phyloP scores from a whole-genome alignment of 1,140 invertebrate genomes.

The Archivesica marissinica region DNA sequence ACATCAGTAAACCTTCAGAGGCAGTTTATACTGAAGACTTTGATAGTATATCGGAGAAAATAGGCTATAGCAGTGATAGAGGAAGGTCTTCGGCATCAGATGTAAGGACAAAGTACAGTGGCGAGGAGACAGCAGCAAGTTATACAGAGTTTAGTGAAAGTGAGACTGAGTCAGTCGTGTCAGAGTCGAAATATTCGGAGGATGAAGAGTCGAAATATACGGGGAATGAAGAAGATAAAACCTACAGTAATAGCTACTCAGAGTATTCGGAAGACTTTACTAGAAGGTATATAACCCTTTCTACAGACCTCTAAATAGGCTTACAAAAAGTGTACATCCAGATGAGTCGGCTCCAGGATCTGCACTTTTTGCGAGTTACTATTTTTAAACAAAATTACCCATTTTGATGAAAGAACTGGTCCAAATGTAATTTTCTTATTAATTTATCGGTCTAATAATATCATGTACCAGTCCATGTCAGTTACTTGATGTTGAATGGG shows the following conservation, averaged over 20 bases:
- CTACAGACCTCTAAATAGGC: too few species aligned
- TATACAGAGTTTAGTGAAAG: conserved; percentile 68
- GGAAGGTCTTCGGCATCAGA: conserved; percentile 59
- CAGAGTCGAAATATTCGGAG: conserved; percentile 23
- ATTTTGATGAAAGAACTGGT: too few species aligned
- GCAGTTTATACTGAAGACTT: conserved; percentile 69
- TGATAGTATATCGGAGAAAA: conserved; percentile 72
- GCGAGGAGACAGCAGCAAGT: conserved; percentile 64
- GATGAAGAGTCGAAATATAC: neutral
- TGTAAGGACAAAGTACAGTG: conserved; percentile 62
- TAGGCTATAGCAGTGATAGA: conserved; percentile 54
- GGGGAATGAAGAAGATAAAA: conserved; percentile 11
- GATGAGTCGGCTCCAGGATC: too few species aligned
- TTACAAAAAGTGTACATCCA: too few species aligned
- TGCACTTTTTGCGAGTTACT: too few species aligned
- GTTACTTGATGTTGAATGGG: too few species aligned
- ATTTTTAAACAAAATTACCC: too few species aligned
- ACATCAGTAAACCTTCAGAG: conserved; percentile 31
- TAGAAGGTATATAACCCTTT: conserved; percentile 59
- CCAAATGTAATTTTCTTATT: too few species aligned
- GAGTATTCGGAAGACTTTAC: conserved; percentile 59
- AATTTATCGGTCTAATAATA: too few species aligned
- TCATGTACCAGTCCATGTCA: too few species aligned
- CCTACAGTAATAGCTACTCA: conserved; percentile 60
- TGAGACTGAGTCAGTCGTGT: conserved; percentile 29